phyloP scores from a whole-genome alignment of 2,113 vertebrate genomes.

The Petaurus breviceps region DNA sequence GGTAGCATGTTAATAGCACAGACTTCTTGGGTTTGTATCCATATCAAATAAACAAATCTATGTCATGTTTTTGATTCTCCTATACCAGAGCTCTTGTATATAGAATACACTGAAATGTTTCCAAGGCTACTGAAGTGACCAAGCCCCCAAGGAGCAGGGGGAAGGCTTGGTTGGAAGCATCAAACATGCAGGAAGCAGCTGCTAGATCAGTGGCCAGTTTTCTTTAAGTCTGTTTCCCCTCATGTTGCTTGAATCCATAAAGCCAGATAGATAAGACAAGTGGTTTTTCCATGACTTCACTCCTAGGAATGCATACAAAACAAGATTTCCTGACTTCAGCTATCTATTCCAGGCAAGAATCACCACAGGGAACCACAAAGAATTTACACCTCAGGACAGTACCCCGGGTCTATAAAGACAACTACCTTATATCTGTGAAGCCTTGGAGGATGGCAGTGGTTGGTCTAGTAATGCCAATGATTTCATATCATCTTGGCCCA shows the following conservation, averaged over 20 bases:
- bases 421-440: background rate
- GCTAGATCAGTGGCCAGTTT: background rate
- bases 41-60: background rate
- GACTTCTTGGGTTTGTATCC: background rate
- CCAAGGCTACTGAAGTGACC: background rate
- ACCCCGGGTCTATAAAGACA: background rate
- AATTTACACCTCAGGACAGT: background rate
- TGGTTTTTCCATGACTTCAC: background rate
- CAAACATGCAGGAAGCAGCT: background rate
- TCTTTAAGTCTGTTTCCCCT: background rate
- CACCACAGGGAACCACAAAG: background rate
- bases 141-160: background rate
- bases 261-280: background rate
- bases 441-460: too few species aligned
- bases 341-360: background rate
- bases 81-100: background rate
- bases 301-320: background rate
- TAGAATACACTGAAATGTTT: background rate
- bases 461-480: too few species aligned
- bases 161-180: background rate
- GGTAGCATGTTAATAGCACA: background rate
- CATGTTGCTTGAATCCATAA: background rate
- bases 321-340: background rate
- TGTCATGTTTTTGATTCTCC: background rate
- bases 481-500: too few species aligned